These are phyloP conservation scores for Cydia amplana DNA, from an alignment of 1,140 invertebrate species.

Conservation along the genomic window DNA sequence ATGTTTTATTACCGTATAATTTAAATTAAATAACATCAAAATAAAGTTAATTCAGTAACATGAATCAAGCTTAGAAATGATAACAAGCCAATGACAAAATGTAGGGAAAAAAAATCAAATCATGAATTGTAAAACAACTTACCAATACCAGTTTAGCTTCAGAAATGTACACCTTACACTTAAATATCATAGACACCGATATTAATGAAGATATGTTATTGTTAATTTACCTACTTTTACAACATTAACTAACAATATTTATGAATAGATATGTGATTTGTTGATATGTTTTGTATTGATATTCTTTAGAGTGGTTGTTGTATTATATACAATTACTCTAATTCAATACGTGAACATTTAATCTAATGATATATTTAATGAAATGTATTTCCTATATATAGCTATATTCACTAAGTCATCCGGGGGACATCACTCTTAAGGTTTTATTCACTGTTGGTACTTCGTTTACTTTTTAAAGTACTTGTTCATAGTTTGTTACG, in stretches of 20 bases:
- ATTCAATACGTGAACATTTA: slow-evolving; percentile 54
- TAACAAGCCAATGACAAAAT: no score
- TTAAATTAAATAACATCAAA: no score
- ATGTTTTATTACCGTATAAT: no score
- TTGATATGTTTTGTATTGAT: slow-evolving; percentile 76
- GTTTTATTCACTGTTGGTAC: slow-evolving; percentile 32
- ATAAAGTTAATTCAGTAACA: no score
- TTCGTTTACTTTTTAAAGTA: not conserved
- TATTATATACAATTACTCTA: slow-evolving; percentile 61
- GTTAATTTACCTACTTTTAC: slow-evolving; percentile 29
- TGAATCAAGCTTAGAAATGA: no score
- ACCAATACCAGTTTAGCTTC: not conserved
- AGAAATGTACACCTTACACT: slow-evolving; percentile 17
- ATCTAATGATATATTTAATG: slow-evolving; percentile 44
- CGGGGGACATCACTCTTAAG: slow-evolving; percentile 72
- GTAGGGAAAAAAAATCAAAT: not conserved
- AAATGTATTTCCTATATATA: slow-evolving; percentile 38
- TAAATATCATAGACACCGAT: slow-evolving; percentile 23
- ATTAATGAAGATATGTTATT: slow-evolving; percentile 38
- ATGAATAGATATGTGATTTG: slow-evolving; percentile 66
- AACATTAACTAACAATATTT: slow-evolving; percentile 39
- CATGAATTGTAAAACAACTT: not conserved
- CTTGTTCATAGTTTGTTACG: not conserved
- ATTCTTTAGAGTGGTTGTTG: slow-evolving; percentile 76
- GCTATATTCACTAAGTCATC: slow-evolving; percentile 35